phyloP scores from a whole-genome alignment of 2,113 vertebrate species.

The Monopterus albus region DNA sequence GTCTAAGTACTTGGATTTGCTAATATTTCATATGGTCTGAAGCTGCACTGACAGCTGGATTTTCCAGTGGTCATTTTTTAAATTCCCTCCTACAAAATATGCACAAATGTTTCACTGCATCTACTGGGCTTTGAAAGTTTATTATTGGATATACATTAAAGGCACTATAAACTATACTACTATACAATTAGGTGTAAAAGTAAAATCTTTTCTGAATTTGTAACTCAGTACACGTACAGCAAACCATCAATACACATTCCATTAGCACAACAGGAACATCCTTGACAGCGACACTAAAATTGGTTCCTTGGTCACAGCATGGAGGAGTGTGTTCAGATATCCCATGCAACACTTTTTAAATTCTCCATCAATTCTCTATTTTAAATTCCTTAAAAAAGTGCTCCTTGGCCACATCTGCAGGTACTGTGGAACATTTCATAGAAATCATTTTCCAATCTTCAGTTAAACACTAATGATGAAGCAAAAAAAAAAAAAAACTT shows the following conservation, averaged over 20 bases:
- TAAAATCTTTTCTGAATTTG: not conserved
- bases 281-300: too few relatives aligned
- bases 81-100: too few relatives aligned
- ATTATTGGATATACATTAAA: not conserved
- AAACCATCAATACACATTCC: not conserved
- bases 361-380: too few relatives aligned
- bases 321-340: not conserved
- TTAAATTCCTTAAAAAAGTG: too few relatives aligned
- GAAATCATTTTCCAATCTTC: not conserved
- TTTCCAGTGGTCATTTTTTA: too few relatives aligned
- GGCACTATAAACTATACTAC: not conserved
- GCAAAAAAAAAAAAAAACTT: constrained; percentile 1
- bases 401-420: not conserved
- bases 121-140: not conserved
- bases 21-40: too few relatives aligned
- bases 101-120: not conserved
- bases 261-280: not conserved
- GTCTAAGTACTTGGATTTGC: too few relatives aligned
- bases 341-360: not conserved
- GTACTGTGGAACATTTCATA: too few relatives aligned
- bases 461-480: not conserved
- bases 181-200: not conserved
- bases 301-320: too few relatives aligned
- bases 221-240: not conserved
- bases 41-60: too few relatives aligned